Evolutionary conservation across 2,888 invertebrate genomes (phyloP).

Genomic region (Nebria salina): DNA sequence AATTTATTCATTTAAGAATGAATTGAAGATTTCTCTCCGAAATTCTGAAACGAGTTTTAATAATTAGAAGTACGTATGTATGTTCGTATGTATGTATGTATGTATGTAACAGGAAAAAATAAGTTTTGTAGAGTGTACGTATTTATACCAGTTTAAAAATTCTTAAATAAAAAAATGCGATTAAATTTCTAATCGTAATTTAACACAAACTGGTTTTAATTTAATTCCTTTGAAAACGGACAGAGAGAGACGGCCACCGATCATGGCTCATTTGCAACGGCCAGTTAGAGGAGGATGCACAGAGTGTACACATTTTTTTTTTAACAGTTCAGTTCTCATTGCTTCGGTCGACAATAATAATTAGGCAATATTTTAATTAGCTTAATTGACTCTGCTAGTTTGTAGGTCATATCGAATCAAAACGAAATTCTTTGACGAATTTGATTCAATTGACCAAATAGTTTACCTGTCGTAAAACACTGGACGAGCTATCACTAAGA

Average conservation of each 20-base stretch:
- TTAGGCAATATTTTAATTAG: constrained; percentile 45
- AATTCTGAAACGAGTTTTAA: neutral
- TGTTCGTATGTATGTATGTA: neutral
- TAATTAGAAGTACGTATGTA: constrained; percentile 6
- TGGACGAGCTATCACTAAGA: constrained; percentile 63
- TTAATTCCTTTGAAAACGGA: constrained; percentile 43
- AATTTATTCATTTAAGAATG: neutral
- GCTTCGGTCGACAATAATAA: constrained; percentile 43
- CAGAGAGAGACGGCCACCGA: constrained; percentile 40
- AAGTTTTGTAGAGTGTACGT: neutral
- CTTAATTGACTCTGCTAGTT: constrained; percentile 39
- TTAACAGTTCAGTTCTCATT: constrained; percentile 38
- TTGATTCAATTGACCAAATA: too few species aligned
- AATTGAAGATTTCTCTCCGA: neutral
- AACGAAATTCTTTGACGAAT: neutral
- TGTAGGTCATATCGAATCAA: constrained; percentile 29
- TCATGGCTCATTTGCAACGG: constrained; percentile 47
- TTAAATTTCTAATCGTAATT: constrained; percentile 47
- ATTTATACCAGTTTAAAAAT: constrained; percentile 37
- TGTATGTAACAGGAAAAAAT: neutral
- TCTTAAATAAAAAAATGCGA: constrained; percentile 43
- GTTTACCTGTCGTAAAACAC: constrained; percentile 62
- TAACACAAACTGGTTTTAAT: constrained; percentile 46
- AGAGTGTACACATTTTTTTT: constrained; percentile 7
- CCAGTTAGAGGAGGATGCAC: constrained; percentile 25